Conservation (phyloP, 2,888 invertebrate genomes). For the Pristionchus entomophagus region DNA sequence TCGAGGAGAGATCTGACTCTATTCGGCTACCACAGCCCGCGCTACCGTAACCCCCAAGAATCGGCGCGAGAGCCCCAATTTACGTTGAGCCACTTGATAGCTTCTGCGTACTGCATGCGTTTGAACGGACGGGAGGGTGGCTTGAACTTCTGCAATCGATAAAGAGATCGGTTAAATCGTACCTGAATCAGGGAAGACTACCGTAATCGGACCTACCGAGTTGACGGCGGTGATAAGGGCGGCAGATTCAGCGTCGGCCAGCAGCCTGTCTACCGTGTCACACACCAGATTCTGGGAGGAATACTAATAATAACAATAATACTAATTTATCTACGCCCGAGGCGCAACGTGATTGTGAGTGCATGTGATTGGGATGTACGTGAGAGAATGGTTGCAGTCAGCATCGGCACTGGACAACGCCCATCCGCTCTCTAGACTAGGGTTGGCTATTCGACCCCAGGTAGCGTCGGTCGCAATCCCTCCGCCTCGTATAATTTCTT, state of each 20-base stretch:
- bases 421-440: too few species aligned
- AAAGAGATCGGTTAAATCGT: background rate
- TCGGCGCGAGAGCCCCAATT: too few species aligned
- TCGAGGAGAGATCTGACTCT: too few species aligned
- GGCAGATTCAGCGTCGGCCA: slow-evolving; percentile 87
- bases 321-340: too few species aligned
- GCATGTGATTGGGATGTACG: too few species aligned
- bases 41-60: too few species aligned
- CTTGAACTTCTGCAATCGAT: slow-evolving; percentile 82
- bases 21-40: too few species aligned
- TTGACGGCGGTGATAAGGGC: slow-evolving; percentile 90
- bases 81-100: slow-evolving; percentile 86
- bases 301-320: background rate
- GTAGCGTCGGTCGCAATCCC: too few species aligned
- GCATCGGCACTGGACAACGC: background rate
- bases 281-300: slow-evolving; percentile 84
- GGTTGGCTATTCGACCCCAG: too few species aligned
- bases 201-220: slow-evolving; percentile 81
- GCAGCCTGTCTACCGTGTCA: slow-evolving; percentile 92
- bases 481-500: too few species aligned
- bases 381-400: too few species aligned
- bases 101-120: slow-evolving; percentile 94
- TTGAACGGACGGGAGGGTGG: slow-evolving; percentile 90
- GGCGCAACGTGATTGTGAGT: too few species aligned
- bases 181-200: background rate